These are phyloP conservation scores for Sapajus apella DNA, from an alignment of 2,113 vertebrate species.

Conservation along the genomic window DNA sequence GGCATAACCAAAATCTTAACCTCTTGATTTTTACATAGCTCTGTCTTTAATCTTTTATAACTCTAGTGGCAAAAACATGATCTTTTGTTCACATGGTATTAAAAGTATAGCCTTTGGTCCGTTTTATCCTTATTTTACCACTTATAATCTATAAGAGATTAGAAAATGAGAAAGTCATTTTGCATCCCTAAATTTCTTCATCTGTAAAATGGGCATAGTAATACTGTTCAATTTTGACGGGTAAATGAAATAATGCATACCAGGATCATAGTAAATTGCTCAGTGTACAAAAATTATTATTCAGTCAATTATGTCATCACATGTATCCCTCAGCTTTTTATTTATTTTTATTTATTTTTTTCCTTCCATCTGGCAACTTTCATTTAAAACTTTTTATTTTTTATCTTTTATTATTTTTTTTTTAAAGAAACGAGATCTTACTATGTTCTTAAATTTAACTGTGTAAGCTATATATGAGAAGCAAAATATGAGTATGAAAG, in stretches of 20 bases:
- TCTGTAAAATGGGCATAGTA: conserved; percentile 1
- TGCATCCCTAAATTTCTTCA: background rate
- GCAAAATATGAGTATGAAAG: background rate
- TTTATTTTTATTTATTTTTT: background rate
- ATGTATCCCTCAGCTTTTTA: background rate
- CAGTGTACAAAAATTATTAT: background rate
- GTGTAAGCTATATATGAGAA: background rate
- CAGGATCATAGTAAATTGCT: background rate
- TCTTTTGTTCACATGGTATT: background rate
- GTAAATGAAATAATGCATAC: background rate
- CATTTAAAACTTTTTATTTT: too few relatives aligned
- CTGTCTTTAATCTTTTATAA: background rate
- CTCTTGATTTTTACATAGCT: background rate
- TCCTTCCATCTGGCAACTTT: background rate
- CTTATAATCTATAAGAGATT: background rate
- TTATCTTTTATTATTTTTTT: background rate
- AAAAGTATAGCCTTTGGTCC: background rate
- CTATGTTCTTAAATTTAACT: background rate
- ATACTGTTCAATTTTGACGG: background rate
- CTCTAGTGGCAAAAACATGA: background rate
- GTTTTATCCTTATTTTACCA: background rate
- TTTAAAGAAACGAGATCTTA: background rate
- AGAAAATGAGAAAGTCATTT: background rate
- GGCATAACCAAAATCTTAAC: background rate
- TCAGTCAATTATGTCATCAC: background rate